Evolutionary conservation across 2,888 invertebrate species (phyloP), one percentile per base, ranked within the genome.

Genomic region (Ichneumoninae sp.): DNA sequence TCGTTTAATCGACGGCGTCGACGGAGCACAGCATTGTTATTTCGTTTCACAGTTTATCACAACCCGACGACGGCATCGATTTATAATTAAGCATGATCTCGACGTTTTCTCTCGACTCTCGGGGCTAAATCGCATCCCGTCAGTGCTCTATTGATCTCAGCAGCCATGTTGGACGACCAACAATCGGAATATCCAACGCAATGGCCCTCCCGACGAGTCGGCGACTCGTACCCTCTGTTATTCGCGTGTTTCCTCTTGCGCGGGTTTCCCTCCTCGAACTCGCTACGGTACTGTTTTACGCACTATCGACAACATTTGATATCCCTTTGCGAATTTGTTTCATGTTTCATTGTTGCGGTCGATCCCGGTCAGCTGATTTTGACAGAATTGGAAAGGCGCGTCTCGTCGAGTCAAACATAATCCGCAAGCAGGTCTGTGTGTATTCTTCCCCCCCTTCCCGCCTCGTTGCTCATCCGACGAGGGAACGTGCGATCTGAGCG

Each of bases 61-160:
- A 30, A 30, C 30, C 30, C 62, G 62, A 60, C 30, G 60, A 60
- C 10, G 13, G 6, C 16, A 30, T 16, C 62, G 62, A 62, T 26
- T 62, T 22, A 33, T 33, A 66, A 54, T 54, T 22, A 1, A 10
- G 19, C 66, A 33, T 75, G 60, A 60, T 68, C 33, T 52, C 69
- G 60, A 78, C 47, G 19, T 60, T 62, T 16, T 82, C 44, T 47
- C 47, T 30, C 22, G 36, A 50, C 47, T 79, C 50, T 76, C 68
- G 68, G 47, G 54, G 82, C 57, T 78, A 86, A 89, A 89, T 83
- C 81, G 78, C 87, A 87, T 88, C 81, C 87, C 87, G 89, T 89
- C 88, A 89, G 87, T 88, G 88, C 77, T 86, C 86, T 91, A 92
- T 91, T 86, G 91, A 91, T 91, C 81, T 87, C 87, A 87, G 88